Evolutionary conservation across 2,888 invertebrate genomes (phyloP).

Genomic region (Glyphotaelius pellucidus): DNA sequence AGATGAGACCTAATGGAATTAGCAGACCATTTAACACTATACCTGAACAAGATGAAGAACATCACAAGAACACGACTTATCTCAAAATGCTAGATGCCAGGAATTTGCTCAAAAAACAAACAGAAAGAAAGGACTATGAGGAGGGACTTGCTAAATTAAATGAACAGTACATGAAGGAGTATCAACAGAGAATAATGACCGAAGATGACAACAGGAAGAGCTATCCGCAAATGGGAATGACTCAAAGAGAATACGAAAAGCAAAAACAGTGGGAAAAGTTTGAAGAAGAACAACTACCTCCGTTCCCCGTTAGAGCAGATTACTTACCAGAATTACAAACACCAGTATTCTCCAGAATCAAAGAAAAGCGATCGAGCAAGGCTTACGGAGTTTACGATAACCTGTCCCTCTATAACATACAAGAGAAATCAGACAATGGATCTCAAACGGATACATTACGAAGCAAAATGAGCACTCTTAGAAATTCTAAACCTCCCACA

Average conservation of each 20-base stretch:
- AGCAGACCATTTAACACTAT: slow-evolving; percentile 25
- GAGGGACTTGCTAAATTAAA: slow-evolving; percentile 56
- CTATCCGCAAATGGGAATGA: slow-evolving; percentile 58
- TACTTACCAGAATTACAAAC: slow-evolving; percentile 76
- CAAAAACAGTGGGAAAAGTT: slow-evolving; percentile 64
- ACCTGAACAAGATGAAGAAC: slow-evolving; percentile 59
- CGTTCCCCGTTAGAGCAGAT: slow-evolving; percentile 72
- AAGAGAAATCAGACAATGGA: slow-evolving; percentile 49
- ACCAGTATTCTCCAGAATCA: slow-evolving; percentile 73
- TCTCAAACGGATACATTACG: slow-evolving; percentile 59
- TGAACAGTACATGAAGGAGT: slow-evolving; percentile 62
- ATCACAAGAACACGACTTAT: slow-evolving; percentile 61
- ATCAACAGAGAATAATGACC: slow-evolving; percentile 53
- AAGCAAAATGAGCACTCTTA: slow-evolving; percentile 61
- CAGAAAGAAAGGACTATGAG: slow-evolving; percentile 54
- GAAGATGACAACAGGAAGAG: slow-evolving; percentile 54
- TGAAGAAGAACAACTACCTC: slow-evolving; percentile 64
- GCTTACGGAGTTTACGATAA: slow-evolving; percentile 63
- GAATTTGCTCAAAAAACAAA: slow-evolving; percentile 36
- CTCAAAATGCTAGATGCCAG: slow-evolving; percentile 63
- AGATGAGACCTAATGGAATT: slow-evolving; percentile 24
- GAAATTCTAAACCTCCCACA: slow-evolving; percentile 70
- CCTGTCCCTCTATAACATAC: slow-evolving; percentile 55
- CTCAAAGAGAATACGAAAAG: slow-evolving; percentile 56
- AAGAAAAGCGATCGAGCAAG: slow-evolving; percentile 58